These are phyloP conservation scores for Cacoxenus indagator DNA, from an alignment of 2,888 invertebrate genomes.

Conservation along the genomic window DNA sequence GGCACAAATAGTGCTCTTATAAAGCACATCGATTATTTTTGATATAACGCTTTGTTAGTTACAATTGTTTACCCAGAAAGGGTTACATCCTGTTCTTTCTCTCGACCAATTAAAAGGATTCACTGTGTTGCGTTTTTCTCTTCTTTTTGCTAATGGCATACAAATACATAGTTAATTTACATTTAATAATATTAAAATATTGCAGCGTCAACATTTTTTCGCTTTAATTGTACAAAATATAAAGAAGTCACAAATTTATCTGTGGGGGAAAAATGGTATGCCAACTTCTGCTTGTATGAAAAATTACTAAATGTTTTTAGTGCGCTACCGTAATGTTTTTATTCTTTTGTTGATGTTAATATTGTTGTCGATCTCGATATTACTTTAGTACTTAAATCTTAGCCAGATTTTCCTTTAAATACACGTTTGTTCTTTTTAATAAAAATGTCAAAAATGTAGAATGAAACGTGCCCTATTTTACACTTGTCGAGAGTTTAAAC, in stretches of 20 bases:
- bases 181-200: constrained; percentile 42
- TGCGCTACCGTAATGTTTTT: not conserved
- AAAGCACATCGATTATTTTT: no score
- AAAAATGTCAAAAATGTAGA: not conserved
- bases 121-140: constrained; percentile 44
- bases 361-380: not conserved
- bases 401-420: not conserved
- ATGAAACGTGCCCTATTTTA: not conserved
- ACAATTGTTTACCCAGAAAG: not conserved
- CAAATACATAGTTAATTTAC: constrained; percentile 62
- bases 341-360: not conserved
- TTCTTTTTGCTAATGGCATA: constrained; percentile 64
- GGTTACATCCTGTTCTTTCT: not conserved
- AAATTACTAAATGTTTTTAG: constrained; percentile 1
- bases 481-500: not conserved
- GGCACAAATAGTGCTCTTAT: no score
- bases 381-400: constrained; percentile 7
- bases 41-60: no score
- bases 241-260: not conserved
- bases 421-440: not conserved
- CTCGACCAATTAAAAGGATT: not conserved
- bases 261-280: not conserved
- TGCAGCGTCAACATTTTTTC: constrained; percentile 18
- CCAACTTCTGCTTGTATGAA: not conserved
- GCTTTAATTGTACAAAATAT: constrained; percentile 30